phyloP scores from a whole-genome alignment of 2,797 vertebrate genomes.

The Halcyon smyrnensis region DNA sequence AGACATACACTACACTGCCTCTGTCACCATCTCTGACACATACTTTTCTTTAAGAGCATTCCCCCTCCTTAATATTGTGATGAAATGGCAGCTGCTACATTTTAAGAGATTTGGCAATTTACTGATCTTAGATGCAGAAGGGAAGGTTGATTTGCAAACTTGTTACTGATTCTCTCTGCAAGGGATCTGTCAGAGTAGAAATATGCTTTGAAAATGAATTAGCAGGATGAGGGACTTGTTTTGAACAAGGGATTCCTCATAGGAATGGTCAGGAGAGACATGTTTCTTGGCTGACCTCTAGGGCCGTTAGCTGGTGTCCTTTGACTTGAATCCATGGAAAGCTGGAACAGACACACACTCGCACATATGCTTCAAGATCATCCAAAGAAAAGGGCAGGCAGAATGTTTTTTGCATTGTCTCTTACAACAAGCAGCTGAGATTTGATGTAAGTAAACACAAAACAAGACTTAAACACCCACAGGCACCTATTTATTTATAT shows the following conservation, averaged over 20 bases:
- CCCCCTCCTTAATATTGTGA: neutral
- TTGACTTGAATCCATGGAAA: neutral
- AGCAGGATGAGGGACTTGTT: neutral
- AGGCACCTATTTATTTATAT: neutral
- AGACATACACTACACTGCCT: too few species aligned
- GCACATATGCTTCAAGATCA: neutral
- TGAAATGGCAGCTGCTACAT: neutral
- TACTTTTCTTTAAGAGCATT: neutral
- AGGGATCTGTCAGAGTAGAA: conserved; percentile 13
- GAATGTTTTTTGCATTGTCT: neutral
- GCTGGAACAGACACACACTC: neutral
- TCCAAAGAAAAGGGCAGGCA: neutral
- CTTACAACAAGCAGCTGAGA: neutral
- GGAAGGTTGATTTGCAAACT: conserved; percentile 30
- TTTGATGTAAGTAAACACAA: neutral
- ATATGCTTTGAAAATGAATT: conserved; percentile 28
- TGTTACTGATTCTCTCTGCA: conserved; percentile 19
- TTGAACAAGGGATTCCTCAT: neutral
- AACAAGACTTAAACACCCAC: neutral
- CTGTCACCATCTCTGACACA: too few species aligned
- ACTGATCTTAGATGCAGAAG: neutral
- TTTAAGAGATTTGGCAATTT: neutral
- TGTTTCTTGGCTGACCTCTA: neutral
- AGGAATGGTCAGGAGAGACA: neutral
- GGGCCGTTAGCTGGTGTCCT: neutral